Conservation (phyloP, 2,113 vertebrate genomes). For the Chlorodrepanis virens region DNA sequence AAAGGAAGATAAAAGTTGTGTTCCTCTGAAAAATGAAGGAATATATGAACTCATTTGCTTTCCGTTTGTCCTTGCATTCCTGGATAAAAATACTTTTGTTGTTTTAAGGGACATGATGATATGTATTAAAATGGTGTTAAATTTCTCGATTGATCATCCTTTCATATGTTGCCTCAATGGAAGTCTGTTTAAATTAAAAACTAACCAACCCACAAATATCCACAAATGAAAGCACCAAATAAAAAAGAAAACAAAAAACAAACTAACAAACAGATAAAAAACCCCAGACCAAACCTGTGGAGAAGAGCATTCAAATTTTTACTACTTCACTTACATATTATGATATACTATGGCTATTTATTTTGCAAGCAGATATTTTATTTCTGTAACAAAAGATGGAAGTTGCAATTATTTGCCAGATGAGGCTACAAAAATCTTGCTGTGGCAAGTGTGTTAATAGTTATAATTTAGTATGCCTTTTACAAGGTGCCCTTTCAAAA, state of each 20-base stretch:
- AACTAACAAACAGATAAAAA: neutral
- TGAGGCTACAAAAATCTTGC: neutral
- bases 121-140: neutral
- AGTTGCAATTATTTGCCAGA: neutral
- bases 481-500: neutral
- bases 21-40: constrained; percentile 50
- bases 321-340: neutral
- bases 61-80: neutral
- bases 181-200: constrained; percentile 10
- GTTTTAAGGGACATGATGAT: neutral
- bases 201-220: neutral
- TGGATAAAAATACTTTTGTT: constrained; percentile 31
- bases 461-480: neutral
- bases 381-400: neutral
- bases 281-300: rapidly evolving
- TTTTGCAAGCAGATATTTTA: neutral
- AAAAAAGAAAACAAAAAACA: neutral
- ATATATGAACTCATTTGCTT: constrained; percentile 33
- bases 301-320: neutral
- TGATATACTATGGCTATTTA: neutral
- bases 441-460: neutral
- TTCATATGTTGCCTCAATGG: neutral
- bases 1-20: constrained; percentile 37
- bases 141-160: neutral
- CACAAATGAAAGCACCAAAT: neutral